Base-by-base conservation (phyloP, 2,888 invertebrate genomes). In the Penaeus monodon region DNA sequence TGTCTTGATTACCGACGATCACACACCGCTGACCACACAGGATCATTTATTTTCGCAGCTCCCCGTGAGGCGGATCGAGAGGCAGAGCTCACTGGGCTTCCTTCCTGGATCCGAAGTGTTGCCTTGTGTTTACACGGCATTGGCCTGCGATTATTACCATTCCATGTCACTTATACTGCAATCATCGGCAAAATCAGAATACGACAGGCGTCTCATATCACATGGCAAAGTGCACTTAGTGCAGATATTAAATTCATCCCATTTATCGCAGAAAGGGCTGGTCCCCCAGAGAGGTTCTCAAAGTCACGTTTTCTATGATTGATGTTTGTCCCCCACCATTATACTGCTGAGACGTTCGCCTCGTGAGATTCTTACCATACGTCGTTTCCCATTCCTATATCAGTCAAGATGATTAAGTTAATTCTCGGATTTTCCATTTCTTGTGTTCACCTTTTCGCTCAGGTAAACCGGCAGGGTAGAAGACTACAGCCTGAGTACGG, bases 391-490 rank as follows among this genome's bases (percentile, higher is more conserved):
- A 84, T 79, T n/a, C 74, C 63, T 78, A 78, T 84, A 84, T 84
- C 84, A 79, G 68, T 84, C 84, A 65, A 24, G 66, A 84, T 77
- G 84, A 77, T 74, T 66, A 27, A 74, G 77, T 63, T 29, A 74
- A 76, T 63, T 44, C 49, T 22, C 66, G 44, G n/a, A 63, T 33
- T 64, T 63, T 44, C 65, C 68, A 78, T 78, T 44, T 70, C 49
- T 79, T 78, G 44, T 57, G 85, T 66, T 85, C 85, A 85, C 79
- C 82, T 85, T 63, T 79, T 79, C 79, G 79, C 66, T 79, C 85
- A 64, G 85, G 70, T 66, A 78, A 63, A 74, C 64, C 65, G 66
- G 24, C 78, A 84, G 79, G 17, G 79, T 38, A 57, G 82, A 73
- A 65, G 79, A 70, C 77, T 44, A 65, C 79, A 74, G 74, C 73